Base-by-base conservation (phyloP, 2,113 vertebrate genomes). In the Spilogale gracilis region DNA sequence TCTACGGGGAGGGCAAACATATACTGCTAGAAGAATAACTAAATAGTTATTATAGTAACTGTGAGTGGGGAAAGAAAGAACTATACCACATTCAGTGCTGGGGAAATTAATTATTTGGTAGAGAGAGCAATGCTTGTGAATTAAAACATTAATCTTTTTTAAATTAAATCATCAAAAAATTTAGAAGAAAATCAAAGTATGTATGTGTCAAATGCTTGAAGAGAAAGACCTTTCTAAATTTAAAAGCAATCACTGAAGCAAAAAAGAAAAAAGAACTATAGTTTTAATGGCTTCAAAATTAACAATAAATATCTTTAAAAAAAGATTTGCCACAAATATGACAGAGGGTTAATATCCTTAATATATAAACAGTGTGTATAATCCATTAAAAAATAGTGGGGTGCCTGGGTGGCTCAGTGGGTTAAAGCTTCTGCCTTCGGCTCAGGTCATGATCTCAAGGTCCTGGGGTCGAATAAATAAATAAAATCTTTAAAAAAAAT, bases 241-340 rank as follows among this genome's bases (percentile, higher is more conserved):
- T 85, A 92, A 91, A 96, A 81, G 32, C 56, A 84, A 20, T 45
- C 6, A 91, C 84, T 78, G 13, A 91, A 96, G 81, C 45, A 76
- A 74, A 58, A 73, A 38, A 6, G 9, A 58, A 25, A 5, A 43
- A 32, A 81, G 63, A 38, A 30, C 9, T 67, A 1, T 52, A 81
- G 65, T 89, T 85, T 67, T 73, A 69, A 60, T 61, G 17, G 54
- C 45, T 73, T 89, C 45, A 94, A 32, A 89, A 16, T 85, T 92
- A 81, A 91, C 6, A 63, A 32, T 32, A 93, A 69, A 82, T 73
- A 85, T 27, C 85, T 14, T 13, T 54, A 80, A 18, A 61, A 89
- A 95, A 95, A n/a, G 63, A 89, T 58, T 52, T 94, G 61, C 76
- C 86, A 52, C 3, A 80, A 73, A 67, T 93, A 32, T 45, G 54